Base-by-base conservation (phyloP, 2,113 vertebrate species). In the Carassius auratus region DNA sequence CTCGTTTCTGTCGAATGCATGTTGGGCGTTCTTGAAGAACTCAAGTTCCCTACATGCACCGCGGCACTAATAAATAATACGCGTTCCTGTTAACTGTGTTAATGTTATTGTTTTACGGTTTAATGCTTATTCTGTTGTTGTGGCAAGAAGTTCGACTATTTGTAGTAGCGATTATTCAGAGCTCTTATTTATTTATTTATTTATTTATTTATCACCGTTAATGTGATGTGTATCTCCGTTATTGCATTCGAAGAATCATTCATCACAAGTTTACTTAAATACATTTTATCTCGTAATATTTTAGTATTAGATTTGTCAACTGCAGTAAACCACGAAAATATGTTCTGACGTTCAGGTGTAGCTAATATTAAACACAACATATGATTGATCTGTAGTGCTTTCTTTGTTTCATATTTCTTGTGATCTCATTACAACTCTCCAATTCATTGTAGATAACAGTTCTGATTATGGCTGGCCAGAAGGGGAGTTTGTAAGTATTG, bases 401-500 rank as follows among this genome's bases (percentile, higher is more conserved):
- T n/a, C 1, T 2, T 75, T 76, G 14, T 45, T 45, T 42, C 69
- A n/a, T 9, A 2, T 5, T 42, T 45, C 64, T 7, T 45, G 21
- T 64, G 8, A 8, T n/a, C 10, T 84, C 15, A 78, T n/a, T 71
- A 2, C 13, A 10, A 66, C 17, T 50, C 0, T 23, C 36, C 42
- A 76, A 30, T 50, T 13, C 77, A 81, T 80, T 75, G 12, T 80
- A 95, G 93, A 93, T 38, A 86, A 89, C 57, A 93, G 86, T 74
- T 50, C 88, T 14, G 83, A 33, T 3, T 89, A 85, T 73, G 89
- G 87, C n/a, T 94, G 94, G 93, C 93, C 92, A 12, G 90, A 90
- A 4, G 93, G 92, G 52, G 93, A 95, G 42, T 93, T 93, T 93
- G 95, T 94, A 87, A 94, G 93, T 93, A 26, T 30, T 17, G 52